phyloP scores from a whole-genome alignment of 2,797 vertebrate species.

The Sebastolobus altivelis region DNA sequence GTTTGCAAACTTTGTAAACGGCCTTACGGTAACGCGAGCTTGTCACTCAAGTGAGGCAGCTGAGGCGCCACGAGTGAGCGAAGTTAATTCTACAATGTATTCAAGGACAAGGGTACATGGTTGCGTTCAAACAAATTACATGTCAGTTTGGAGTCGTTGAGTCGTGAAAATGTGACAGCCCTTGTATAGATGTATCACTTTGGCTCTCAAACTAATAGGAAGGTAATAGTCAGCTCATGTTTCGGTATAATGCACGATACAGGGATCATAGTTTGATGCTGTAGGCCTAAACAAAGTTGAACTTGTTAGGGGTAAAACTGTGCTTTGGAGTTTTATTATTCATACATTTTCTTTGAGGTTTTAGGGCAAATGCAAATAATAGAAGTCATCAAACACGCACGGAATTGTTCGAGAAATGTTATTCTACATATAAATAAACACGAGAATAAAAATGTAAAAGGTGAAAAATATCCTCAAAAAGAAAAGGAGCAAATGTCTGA shows the following conservation, averaged over 20 bases:
- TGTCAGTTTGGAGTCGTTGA: neutral
- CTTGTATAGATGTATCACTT: neutral
- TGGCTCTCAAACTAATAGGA: neutral
- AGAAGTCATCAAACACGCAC: neutral
- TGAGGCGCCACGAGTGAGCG: neutral
- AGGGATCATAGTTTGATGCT: neutral
- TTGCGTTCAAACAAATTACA: neutral
- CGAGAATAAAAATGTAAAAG: neutral
- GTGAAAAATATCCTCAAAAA: neutral
- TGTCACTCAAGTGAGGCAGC: neutral
- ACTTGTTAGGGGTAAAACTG: neutral
- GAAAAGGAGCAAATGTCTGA: neutral
- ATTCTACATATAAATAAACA: neutral
- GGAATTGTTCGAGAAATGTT: neutral
- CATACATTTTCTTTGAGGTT: neutral
- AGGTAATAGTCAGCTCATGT: neutral
- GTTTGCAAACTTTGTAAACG: slow-evolving; percentile 6
- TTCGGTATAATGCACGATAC: neutral
- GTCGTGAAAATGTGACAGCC: neutral
- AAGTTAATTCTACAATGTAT: neutral
- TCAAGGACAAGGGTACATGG: neutral
- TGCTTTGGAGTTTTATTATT: neutral
- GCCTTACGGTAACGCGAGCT: neutral
- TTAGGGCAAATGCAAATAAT: neutral
- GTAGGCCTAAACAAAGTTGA: neutral